A percentile compares a stretch with the other conserved stretches of the same genome.
These are phyloP conservation scores for Sinella curviseta DNA, from an alignment of 1,140 invertebrate genomes.

Conservation along the genomic window DNA sequence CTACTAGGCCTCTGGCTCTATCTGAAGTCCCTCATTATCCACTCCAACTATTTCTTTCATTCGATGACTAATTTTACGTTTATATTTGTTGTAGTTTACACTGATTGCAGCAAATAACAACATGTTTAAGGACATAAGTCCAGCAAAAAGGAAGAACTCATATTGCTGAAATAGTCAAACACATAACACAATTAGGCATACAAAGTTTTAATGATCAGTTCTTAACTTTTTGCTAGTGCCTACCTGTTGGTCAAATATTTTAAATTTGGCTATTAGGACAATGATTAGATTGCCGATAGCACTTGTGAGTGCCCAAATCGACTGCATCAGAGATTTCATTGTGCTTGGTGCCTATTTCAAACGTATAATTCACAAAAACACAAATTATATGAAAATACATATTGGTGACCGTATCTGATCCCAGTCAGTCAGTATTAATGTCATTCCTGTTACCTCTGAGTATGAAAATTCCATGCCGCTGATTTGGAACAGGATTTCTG, in stretches of 20 bases:
- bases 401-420: no score
- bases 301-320: conserved; percentile 82
- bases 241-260: conserved; percentile 65
- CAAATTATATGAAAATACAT: no score
- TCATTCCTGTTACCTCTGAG: conserved; percentile 14
- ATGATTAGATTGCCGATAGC: conserved; percentile 88
- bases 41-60: not conserved
- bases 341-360: conserved; percentile 83
- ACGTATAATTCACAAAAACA: not conserved
- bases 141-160: conserved; percentile 85
- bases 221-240: no score
- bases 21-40: not conserved
- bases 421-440: no score
- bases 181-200: not conserved
- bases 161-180: conserved; percentile 64
- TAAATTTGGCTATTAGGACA: conserved; percentile 75
- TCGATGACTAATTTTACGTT: not conserved
- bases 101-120: conserved; percentile 63
- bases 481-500: conserved; percentile 76
- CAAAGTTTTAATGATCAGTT: not conserved
- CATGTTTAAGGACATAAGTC: conserved; percentile 78
- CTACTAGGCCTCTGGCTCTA: not conserved
- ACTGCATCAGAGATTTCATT: conserved; percentile 89
- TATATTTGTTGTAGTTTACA: not conserved
- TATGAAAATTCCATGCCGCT: conserved; percentile 43